Percentiles rank a stretch among this genome's conserved stretches.
These are phyloP conservation scores for Acheta domesticus DNA, from an alignment of 2,888 invertebrate genomes.

Conservation along the genomic window DNA sequence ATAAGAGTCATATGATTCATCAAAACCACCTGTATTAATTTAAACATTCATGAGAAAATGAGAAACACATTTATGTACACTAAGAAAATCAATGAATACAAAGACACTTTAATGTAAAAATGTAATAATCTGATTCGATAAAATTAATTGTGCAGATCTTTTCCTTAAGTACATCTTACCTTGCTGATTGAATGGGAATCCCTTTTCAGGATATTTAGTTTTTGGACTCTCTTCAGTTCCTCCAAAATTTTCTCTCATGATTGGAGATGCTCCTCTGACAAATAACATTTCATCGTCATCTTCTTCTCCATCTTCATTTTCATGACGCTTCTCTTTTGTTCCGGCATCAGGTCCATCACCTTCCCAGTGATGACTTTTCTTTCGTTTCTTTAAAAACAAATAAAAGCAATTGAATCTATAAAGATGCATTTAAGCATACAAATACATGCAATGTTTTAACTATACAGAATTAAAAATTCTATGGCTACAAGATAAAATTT, in stretches of 20 bases:
- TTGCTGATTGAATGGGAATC: neutral
- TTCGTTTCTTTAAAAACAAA: slow-evolving; percentile 50
- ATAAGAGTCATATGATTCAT: slow-evolving; percentile 32
- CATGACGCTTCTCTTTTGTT: slow-evolving; percentile 40
- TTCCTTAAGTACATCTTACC: neutral
- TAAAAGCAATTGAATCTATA: neutral
- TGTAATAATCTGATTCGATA: neutral
- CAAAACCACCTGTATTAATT: slow-evolving; percentile 24
- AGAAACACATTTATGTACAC: neutral
- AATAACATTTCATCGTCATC: slow-evolving; percentile 80
- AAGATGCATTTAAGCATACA: too few species aligned
- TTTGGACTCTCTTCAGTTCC: neutral
- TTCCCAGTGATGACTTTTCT: slow-evolving; percentile 42
- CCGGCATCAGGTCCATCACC: slow-evolving; percentile 37
- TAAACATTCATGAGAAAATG: neutral
- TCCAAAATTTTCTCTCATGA: slow-evolving; percentile 30
- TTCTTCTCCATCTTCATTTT: slow-evolving; percentile 52
- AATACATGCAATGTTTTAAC: too few species aligned
- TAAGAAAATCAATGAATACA: neutral
- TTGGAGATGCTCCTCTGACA: slow-evolving; percentile 72
- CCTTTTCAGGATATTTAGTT: neutral
- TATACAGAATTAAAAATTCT: too few species aligned
- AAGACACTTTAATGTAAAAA: neutral
- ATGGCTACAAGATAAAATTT: too few species aligned
- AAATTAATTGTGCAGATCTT: neutral